Percentiles rank a stretch among this genome's conserved stretches.
Evolutionary conservation across 2,113 vertebrate genomes (phyloP).

Genomic region (Electrona antarctica): DNA sequence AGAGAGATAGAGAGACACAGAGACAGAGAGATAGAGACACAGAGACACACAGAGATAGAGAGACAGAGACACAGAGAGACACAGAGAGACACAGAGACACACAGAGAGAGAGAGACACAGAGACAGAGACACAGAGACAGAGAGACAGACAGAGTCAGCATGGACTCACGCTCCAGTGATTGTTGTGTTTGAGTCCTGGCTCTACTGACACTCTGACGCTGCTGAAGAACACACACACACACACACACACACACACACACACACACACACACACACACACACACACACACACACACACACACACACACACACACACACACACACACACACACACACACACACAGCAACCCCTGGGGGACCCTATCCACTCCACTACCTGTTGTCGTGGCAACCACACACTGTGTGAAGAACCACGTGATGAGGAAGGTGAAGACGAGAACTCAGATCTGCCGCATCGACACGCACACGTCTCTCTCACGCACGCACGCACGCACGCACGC

Average conservation of each 20-base stretch:
- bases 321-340: constrained; percentile 5
- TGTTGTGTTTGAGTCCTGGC: not conserved
- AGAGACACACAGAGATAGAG: no score
- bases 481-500: constrained; percentile 12
- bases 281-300: constrained; percentile 11
- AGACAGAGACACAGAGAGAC: no score
- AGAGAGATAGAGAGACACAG: no score
- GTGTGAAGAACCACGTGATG: constrained; percentile 32
- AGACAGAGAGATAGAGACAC: no score
- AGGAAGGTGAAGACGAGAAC: constrained; percentile 32
- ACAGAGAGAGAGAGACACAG: not conserved
- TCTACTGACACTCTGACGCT: not conserved
- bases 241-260: constrained; percentile 33
- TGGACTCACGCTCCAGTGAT: constrained; percentile 13
- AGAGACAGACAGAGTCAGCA: constrained; percentile 2
- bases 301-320: constrained; percentile 17
- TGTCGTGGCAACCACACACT: constrained; percentile 76
- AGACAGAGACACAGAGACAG: not conserved
- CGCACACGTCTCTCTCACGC: not conserved
- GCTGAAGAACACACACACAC: constrained; percentile 26
- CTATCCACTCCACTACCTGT: constrained; percentile 75
- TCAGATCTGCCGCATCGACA: constrained; percentile 27
- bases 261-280: constrained; percentile 30
- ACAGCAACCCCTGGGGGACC: constrained; percentile 48
- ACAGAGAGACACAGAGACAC: no score